These are phyloP conservation scores for Syngnathus acus DNA, from an alignment of 2,797 vertebrate species.

Conservation along the genomic window DNA sequence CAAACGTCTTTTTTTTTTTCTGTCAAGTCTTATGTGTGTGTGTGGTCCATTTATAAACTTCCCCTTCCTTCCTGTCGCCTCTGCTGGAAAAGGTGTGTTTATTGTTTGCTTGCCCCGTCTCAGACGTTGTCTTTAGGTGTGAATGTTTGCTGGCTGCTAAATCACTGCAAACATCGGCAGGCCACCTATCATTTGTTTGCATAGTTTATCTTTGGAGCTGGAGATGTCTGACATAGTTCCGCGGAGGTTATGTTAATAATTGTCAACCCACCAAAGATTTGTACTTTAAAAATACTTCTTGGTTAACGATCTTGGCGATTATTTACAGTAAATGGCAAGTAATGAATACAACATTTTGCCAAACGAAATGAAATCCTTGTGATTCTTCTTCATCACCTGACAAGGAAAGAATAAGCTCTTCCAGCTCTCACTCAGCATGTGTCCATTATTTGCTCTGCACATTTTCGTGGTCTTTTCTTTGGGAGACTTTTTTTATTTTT, in stretches of 20 bases:
- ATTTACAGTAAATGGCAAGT: not conserved
- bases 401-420: conserved; percentile 3
- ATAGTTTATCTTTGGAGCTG: not conserved
- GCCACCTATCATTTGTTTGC: not conserved
- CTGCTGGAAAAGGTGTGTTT: not conserved
- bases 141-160: not conserved
- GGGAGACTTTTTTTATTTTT: conserved; percentile 26
- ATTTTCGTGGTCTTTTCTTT: conserved; percentile 15
- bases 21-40: not conserved
- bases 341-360: not conserved
- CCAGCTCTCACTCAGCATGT: not conserved
- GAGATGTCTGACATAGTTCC: not conserved
- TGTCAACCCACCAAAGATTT: not conserved
- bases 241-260: not conserved
- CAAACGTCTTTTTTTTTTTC: not conserved
- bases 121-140: not conserved
- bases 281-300: not conserved
- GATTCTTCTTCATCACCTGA: not conserved
- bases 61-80: conserved; percentile 2
- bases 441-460: conserved; percentile 10
- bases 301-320: not conserved
- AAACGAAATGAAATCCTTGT: not conserved
- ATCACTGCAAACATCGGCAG: not conserved
- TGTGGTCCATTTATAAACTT: conserved; percentile 1
- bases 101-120: not conserved